Evolutionary conservation across 1,140 invertebrate species (phyloP).

Genomic region (Drosophila repleta): DNA sequence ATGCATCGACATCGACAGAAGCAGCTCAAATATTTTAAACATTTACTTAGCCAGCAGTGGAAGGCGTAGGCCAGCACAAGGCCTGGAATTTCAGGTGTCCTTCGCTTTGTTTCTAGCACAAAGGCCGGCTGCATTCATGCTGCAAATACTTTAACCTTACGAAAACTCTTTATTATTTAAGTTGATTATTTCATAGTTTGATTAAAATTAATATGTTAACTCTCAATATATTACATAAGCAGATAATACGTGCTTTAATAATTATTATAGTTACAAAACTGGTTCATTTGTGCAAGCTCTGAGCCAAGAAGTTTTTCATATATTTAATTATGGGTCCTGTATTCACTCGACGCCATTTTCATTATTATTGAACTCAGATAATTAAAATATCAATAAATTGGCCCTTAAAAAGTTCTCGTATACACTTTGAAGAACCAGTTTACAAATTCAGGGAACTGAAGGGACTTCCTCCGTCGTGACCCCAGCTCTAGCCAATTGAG

Average conservation of each 20-base stretch:
- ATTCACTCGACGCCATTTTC: too few relatives aligned
- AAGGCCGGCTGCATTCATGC: not conserved
- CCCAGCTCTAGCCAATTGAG: constrained; percentile 10
- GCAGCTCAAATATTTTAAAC: constrained; percentile 74
- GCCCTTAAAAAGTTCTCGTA: not conserved
- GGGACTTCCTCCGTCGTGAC: not conserved
- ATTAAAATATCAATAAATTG: not conserved
- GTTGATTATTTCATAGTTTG: too few relatives aligned
- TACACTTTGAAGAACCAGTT: not conserved
- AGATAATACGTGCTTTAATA: too few relatives aligned
- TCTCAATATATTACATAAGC: too few relatives aligned
- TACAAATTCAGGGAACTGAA: not conserved
- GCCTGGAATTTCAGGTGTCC: constrained; percentile 4
- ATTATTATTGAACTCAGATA: too few relatives aligned
- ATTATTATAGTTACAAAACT: too few relatives aligned
- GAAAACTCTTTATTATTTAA: not conserved
- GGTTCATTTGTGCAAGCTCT: too few relatives aligned
- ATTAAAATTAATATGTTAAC: too few relatives aligned
- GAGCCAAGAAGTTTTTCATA: too few relatives aligned
- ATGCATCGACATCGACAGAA: constrained; percentile 42
- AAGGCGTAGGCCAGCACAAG: constrained; percentile 13
- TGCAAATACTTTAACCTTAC: not conserved
- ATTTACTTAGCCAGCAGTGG: constrained; percentile 68
- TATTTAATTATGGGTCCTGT: too few relatives aligned
- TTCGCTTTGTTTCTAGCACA: not conserved